Base-by-base conservation (phyloP, 2,888 invertebrate genomes). In the Acholoe squamosa region DNA sequence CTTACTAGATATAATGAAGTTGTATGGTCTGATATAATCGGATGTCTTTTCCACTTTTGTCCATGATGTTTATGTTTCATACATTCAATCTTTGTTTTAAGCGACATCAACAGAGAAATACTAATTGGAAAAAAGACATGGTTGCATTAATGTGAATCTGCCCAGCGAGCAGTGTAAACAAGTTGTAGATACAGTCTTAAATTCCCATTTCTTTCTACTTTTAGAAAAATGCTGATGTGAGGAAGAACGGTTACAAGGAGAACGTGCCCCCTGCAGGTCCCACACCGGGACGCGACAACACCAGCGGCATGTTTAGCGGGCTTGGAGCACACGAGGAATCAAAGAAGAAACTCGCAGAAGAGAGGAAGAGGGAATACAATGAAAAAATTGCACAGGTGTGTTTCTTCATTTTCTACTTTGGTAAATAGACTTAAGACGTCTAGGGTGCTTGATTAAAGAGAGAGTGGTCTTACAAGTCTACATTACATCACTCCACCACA, bases 281-380 rank as follows among this genome's bases (percentile, higher is more conserved):
- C 28, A 31, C 76, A 0, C 67, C 33, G 28, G 33, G 14, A 12
- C 28, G 22, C 19, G 34, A 67, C 31, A 33, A 56, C 22, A 34
- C n/a, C 10, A 86, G 86, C n/a, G 90, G 90, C n/a, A 54, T 90
- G 31, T 52, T 90, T n/a, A 88, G 90, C 34, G 71, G 71, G n/a
- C 54, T 91, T n/a, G 91, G 91, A 12, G 33, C 80, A 28, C 89
- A 91, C 56, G 89, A 86, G 25, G 61, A 89, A 3, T 16, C 56
- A 22, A 89, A 61, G 33, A 51, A 84, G 76, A 84, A 71, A 28
- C 80, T 89, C 14, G 80, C 89, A 31, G 89, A 91, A 71, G 91
- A 91, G 56, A 12, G 91, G n/a, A 84, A 86, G 33, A 51, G 54
- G 43, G 91, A 91, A 52, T 91, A 91, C 52, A 91, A 91, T 28